Base-by-base conservation (phyloP, 2,797 vertebrate genomes). In the Esox lucius region DNA sequence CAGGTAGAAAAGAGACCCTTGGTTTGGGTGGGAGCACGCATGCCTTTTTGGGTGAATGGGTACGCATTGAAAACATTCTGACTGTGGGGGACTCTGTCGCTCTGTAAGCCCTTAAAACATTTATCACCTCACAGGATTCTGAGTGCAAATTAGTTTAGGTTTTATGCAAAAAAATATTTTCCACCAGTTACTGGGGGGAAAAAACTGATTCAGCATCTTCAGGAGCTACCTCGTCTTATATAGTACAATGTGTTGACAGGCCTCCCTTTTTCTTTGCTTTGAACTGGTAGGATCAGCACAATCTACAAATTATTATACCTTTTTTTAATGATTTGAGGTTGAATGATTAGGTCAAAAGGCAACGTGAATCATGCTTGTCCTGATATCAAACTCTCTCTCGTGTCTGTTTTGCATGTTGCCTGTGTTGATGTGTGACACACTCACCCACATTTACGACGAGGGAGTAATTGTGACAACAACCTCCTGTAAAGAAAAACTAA, bases 61-160 rank as follows among this genome's bases (percentile, higher is more conserved):
- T 2, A 68, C 22, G 62, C 68, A 33, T 67, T 33, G 53, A 71
- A 74, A 78, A 84, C 22, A 16, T 28, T 19, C 4, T 31, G 67
- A 0, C 61, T 68, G 75, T 35, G 39, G 7, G 17, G 66, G 56
- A 72, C 42, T 76, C 71, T 59, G 65, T 79, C 79, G 80, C 69
- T 74, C 9, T 0, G 42, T 72, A 61, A 75, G 26, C 51, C 0
- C 72, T 84, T 88, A 53, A 89, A 87, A 85, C 82, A 87, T 86
- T 85, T 66, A 87, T 26, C 0, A 22, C 64, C 78, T 53, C 61
- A 68, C 19, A 66, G 80, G 72, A 76, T 75, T 77, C 53, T 74
- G 77, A 75, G 39, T 66, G 71, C 79, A 67, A 62, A 68, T 35
- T 3, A 19, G 17, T n/a, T 31, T n/a, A 33, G 17, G 17, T 33